Evolutionary conservation across 2,888 invertebrate genomes (phyloP).

Genomic region (Onthophagus sagittarius): DNA sequence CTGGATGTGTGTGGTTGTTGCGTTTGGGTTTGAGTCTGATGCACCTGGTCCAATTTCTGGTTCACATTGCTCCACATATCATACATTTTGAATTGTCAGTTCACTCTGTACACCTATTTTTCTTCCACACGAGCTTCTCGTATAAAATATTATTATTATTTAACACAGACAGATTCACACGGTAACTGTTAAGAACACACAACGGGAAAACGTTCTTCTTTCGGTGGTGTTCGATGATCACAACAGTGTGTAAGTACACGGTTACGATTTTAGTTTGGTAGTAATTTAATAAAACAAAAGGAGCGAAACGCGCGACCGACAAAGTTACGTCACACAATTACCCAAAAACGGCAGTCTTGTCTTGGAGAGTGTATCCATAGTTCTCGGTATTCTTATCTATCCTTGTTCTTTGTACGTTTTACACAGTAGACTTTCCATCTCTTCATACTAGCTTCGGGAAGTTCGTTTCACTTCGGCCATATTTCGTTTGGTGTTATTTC

Average conservation of each 20-base stretch:
- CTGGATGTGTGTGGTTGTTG: conserved; percentile 77
- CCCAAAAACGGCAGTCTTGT: conserved; percentile 32
- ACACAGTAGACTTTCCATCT: conserved; percentile 48
- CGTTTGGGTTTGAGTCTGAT: conserved; percentile 56
- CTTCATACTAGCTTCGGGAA: conserved; percentile 42
- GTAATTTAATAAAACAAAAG: neutral
- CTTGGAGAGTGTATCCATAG: conserved; percentile 34
- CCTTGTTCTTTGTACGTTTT: conserved; percentile 49
- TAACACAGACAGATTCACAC: conserved; percentile 9
- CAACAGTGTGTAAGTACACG: conserved; percentile 1
- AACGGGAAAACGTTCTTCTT: neutral
- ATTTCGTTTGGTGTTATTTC: neutral
- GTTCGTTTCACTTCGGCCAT: conserved; percentile 24
- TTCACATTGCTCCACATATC: conserved; percentile 80
- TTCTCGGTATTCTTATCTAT: conserved; percentile 21
- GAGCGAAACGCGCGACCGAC: conserved; percentile 12
- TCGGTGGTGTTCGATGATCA: neutral
- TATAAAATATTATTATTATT: neutral
- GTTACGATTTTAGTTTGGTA: neutral
- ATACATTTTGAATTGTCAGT: conserved; percentile 59
- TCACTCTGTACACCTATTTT: neutral
- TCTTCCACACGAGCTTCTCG: neutral
- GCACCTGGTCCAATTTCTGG: conserved; percentile 69
- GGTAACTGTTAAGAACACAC: conserved; percentile 4
- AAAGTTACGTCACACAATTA: conserved; percentile 24